Base-by-base conservation (phyloP, 2,888 invertebrate genomes). In the Diloba caeruleocephala region DNA sequence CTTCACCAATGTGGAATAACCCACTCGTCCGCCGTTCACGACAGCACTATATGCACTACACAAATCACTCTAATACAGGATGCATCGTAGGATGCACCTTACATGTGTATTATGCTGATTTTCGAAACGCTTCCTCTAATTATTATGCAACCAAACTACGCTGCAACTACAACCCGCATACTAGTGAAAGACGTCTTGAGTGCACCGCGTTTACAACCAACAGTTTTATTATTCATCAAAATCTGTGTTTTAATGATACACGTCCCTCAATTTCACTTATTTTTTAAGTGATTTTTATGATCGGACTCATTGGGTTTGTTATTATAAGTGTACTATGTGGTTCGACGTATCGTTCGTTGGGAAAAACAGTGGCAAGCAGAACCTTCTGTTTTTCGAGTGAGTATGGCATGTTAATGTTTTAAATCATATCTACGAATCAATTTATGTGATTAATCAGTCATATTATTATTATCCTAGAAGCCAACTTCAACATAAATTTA, bases 51-150 rank as follows among this genome's bases (percentile, higher is more conserved):
- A 33, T 3, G 43, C 29, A 51, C 45, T 71, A 74, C 59, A 63
- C 64, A 60, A 70, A 43, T 70, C 61, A n/a, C n/a, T n/a, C n/a
- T 61, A 59, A 61, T 59, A 41, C 61, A 85, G 89, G 87, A 88
- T 83, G 69, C 62, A 25, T 52, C 55, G 57, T 80, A 86, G 86
- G 85, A 87, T 80, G 79, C 70, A 48, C 76, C 55, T 57, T 53
- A 71, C 71, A 65, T 71, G 68, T 65, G 69, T 59, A 72, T 75
- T 72, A 74, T 77, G 72, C 77, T 73, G 63, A 78, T 86, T 88
- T 89, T 84, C 85, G 79, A 83, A 85, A 87, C 76, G 68, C 71
- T 85, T 89, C 89, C 89, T 79, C 70, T 71, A 78, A 83, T 88
- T 85, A 78, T 79, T 74, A 74, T 55, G 70, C 67, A 57, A 59